Evolutionary conservation across 2,113 vertebrate species (phyloP).

Genomic region (Eurystomus gularis): DNA sequence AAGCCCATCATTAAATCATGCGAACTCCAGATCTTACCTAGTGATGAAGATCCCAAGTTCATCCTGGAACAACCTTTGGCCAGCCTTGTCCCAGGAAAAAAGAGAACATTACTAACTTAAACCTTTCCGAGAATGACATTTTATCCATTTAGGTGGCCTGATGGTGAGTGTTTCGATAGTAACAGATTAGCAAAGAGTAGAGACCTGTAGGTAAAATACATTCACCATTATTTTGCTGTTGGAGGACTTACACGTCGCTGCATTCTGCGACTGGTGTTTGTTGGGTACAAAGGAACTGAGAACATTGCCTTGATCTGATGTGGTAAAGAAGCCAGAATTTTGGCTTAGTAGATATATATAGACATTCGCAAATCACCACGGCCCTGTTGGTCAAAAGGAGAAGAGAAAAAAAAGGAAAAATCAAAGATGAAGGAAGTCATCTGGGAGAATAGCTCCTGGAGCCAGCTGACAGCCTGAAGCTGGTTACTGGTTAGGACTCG

Average conservation of each 20-base stretch:
- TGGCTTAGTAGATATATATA: not conserved
- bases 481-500: not conserved
- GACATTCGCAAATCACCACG: not conserved
- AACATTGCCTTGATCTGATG: not conserved
- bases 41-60: not conserved
- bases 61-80: not conserved
- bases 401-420: not conserved
- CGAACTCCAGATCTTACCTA: constrained; percentile 2
- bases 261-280: not conserved
- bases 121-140: not conserved
- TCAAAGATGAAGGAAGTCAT: not conserved
- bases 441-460: not conserved
- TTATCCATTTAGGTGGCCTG: not conserved
- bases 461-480: not conserved
- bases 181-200: not conserved
- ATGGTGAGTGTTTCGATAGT: not conserved
- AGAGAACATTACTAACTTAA: not conserved
- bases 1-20: not conserved
- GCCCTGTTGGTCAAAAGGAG: not conserved
- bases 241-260: not conserved
- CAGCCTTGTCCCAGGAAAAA: not conserved
- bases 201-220: not conserved
- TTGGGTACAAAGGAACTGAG: not conserved
- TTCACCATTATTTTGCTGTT: not conserved
- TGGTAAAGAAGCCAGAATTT: not conserved